phyloP scores from a whole-genome alignment of 2,797 vertebrate species.

The Lateolabrax maculatus region DNA sequence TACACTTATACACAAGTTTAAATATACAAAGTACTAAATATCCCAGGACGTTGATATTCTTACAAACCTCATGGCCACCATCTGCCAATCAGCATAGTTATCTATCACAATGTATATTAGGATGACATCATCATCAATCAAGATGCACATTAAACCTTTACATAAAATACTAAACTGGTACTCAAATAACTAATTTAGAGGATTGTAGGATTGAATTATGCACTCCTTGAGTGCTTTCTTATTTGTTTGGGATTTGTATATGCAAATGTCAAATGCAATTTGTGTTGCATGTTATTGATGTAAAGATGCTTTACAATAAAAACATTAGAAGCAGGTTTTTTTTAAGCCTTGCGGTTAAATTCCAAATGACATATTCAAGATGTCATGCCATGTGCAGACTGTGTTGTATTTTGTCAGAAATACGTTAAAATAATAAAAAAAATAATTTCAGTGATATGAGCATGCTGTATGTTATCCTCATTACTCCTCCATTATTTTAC shows the following conservation, averaged over 20 bases:
- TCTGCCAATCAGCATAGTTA: background rate
- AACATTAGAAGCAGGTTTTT: background rate
- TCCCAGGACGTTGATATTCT: too few relatives aligned
- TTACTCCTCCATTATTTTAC: slow-evolving; percentile 19
- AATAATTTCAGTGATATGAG: slow-evolving; percentile 19
- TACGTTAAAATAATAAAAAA: background rate
- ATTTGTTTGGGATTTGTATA: background rate
- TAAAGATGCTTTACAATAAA: background rate
- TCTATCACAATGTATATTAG: background rate
- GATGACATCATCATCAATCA: background rate
- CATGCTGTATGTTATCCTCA: slow-evolving; percentile 24
- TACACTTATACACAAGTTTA: too few relatives aligned
- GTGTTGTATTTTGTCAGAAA: background rate
- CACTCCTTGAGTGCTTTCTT: background rate
- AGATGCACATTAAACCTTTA: background rate
- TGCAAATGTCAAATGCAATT: background rate
- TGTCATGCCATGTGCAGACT: background rate
- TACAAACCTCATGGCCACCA: background rate
- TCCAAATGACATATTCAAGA: background rate
- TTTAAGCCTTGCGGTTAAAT: slow-evolving; percentile 1
- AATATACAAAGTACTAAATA: too few relatives aligned
- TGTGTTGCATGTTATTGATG: background rate
- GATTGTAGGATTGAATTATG: background rate
- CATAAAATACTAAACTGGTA: background rate
- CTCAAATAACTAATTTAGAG: background rate